Evolutionary conservation across 2,888 invertebrate species (phyloP).

Genomic region (Helicoverpa assulta): DNA sequence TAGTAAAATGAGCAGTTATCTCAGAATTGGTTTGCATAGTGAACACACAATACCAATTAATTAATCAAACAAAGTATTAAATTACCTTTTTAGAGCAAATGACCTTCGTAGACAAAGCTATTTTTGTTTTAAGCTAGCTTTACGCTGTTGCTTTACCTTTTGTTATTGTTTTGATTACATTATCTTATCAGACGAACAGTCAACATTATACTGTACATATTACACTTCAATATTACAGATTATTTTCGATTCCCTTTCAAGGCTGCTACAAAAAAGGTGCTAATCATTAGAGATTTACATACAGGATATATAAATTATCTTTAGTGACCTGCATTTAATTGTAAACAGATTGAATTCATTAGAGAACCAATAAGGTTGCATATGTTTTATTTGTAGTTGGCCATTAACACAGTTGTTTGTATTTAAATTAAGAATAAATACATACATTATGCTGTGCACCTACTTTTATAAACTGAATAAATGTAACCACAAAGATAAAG

Average conservation of each 20-base stretch:
- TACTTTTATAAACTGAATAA: neutral
- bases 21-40: too few relatives aligned
- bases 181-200: slow-evolving; percentile 9
- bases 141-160: slow-evolving; percentile 1
- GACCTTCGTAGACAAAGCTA: neutral
- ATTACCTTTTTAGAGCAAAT: neutral
- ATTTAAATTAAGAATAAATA: slow-evolving; percentile 29
- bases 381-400: neutral
- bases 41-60: too few relatives aligned
- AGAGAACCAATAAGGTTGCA: neutral
- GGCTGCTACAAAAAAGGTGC: neutral
- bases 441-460: slow-evolving; percentile 1
- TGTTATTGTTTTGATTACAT: slow-evolving; percentile 17
- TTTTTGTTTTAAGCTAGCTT: too few relatives aligned
- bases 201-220: neutral
- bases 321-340: neutral
- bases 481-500: slow-evolving; percentile 9
- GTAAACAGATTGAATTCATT: neutral
- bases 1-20: too few relatives aligned
- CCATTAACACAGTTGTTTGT: neutral
- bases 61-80: too few relatives aligned
- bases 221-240: neutral
- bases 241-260: neutral
- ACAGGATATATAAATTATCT: neutral
- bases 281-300: neutral